Base-by-base conservation (phyloP, 1,140 invertebrate genomes). In the Drosophila orena region DNA sequence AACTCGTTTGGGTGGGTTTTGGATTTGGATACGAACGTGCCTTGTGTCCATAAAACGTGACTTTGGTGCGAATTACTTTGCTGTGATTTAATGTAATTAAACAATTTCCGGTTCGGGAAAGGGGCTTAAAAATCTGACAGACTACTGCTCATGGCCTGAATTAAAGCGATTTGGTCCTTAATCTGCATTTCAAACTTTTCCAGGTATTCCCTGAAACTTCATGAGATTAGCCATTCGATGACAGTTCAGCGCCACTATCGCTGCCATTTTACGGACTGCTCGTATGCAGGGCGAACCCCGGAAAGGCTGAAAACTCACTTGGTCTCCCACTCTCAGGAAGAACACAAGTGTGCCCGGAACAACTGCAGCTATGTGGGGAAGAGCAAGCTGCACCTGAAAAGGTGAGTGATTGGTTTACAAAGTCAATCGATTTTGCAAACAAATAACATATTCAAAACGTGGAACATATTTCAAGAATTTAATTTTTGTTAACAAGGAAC, bases 1-100 rank as follows among this genome's bases (percentile, higher is more conserved):
- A 72, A 74, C 52, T 62, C 55, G 55, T 62, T 46, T 57, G 50
- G 40, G 30, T 34, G 50, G n/a, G 43, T 74, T 37, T 65, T 24
- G 46, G 55, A 27, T 22, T 59, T 30, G 66, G 49, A 35, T 61
- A 47, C 17, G 49, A 20, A 88, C 84, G 84, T 88, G 79, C 79
- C 60, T 59, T 14, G 68, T 66, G 55, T 69, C 60, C 42, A 37
- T 71, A 50, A 52, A 71, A 91, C 88, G 88, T 91, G 88, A 91
- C 88, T 91, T 81, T 91, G 83, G 65, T 91, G 72, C 80, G 89
- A 91, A 91, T 91, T 91, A 88, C 83, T 83, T 81, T 91, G 74
- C 83, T 78, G 91, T 88, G 74, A 91, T 91, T 91, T 91, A 91
- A 91, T 91, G 74, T 91, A 91, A 91, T 91, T 91, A 79, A 81